phyloP scores from a whole-genome alignment of 2,113 vertebrate genomes.

The Campylomormyrus tamandua region DNA sequence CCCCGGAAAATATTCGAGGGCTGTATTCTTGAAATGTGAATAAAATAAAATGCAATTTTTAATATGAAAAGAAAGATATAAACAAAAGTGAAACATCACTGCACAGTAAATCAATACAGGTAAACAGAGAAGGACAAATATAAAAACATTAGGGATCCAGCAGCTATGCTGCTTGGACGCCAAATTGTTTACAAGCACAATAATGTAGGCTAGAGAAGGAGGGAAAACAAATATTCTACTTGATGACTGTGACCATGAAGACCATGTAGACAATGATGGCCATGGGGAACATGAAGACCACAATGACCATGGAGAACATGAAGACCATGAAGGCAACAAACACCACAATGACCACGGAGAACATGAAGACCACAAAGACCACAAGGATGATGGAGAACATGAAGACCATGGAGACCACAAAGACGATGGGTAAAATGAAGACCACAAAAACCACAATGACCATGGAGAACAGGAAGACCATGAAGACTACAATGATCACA shows the following conservation, averaged over 20 bases:
- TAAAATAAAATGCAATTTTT: background rate
- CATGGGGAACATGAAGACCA: background rate
- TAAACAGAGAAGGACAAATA: background rate
- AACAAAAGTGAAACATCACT: conserved; percentile 11
- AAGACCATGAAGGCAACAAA: background rate
- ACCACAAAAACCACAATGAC: background rate
- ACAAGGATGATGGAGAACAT: background rate
- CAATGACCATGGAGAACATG: background rate
- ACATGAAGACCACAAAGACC: too few relatives aligned
- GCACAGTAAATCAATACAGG: conserved; percentile 13
- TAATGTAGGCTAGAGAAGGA: background rate
- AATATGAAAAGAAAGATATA: background rate
- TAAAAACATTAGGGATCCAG: background rate
- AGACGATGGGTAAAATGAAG: background rate
- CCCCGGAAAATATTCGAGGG: conserved; percentile 65
- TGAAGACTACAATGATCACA: background rate
- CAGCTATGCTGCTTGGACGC: background rate
- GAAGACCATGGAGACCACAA: background rate
- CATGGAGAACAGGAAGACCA: too few relatives aligned
- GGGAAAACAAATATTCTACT: background rate
- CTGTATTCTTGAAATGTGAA: conserved; percentile 53
- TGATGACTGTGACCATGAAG: background rate
- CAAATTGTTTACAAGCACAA: background rate
- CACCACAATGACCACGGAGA: background rate
- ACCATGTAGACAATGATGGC: background rate